Evolutionary conservation across 2,797 vertebrate genomes (phyloP).

Genomic region (Poliocrania exsul): DNA sequence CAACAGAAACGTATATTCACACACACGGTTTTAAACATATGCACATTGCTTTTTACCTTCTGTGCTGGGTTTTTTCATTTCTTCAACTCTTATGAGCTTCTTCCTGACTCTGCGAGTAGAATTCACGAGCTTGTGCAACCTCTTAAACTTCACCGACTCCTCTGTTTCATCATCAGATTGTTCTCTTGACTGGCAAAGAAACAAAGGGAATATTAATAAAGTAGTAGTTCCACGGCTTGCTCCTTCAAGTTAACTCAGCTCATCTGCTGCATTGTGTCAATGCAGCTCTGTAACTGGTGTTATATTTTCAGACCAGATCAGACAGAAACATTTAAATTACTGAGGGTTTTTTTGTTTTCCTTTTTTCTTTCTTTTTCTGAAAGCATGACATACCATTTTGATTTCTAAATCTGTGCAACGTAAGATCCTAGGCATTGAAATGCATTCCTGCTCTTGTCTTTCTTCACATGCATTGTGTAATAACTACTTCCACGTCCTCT

Average conservation of each 20-base stretch:
- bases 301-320: conserved; percentile 34
- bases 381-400: conserved; percentile 68
- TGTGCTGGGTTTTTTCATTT: conserved; percentile 90
- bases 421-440: conserved; percentile 40
- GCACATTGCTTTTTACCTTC: conserved; percentile 83
- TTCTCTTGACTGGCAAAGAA: conserved; percentile 90
- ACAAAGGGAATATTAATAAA: conserved; percentile 75
- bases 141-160: conserved; percentile 96
- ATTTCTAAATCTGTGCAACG: conserved; percentile 52
- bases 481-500: conserved; percentile 58
- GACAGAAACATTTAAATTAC: conserved; percentile 20
- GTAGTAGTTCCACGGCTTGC: not conserved
- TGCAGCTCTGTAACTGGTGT: not conserved
- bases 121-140: conserved; percentile 97
- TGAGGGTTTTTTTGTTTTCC: not conserved
- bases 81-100: conserved; percentile 97
- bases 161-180: conserved; percentile 97
- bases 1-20: not conserved
- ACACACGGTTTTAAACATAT: not conserved
- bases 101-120: conserved; percentile 96
- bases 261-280: not conserved
- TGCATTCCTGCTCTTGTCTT: conserved; percentile 34
- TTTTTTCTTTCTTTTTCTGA: conserved; percentile 4
- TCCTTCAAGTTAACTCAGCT: conserved; percentile 20
- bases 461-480: conserved; percentile 46